Base-by-base conservation (phyloP, 2,797 vertebrate genomes). In the Bradypodion ventrale region DNA sequence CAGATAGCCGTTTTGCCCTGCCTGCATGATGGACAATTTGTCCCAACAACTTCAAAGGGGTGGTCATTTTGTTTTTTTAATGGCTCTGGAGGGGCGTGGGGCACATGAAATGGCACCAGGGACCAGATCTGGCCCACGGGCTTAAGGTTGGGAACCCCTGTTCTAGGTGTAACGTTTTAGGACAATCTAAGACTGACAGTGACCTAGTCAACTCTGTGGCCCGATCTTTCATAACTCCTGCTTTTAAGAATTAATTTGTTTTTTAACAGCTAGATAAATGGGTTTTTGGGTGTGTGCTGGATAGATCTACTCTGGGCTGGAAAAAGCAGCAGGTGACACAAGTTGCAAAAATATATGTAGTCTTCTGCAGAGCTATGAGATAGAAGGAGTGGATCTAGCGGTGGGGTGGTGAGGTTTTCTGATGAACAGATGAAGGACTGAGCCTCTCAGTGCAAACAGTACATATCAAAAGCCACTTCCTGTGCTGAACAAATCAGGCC, bases 111-210 rank as follows among this genome's bases (percentile, higher is more conserved):
- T n/a, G n/a, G n/a, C n/a, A n/a, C n/a, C n/a, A n/a, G n/a, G n/a
- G n/a, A n/a, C n/a, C n/a, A n/a, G n/a, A n/a, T n/a, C n/a, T n/a
- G n/a, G n/a, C n/a, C n/a, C n/a, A n/a, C n/a, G n/a, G n/a, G n/a
- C n/a, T n/a, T n/a, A n/a, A n/a, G n/a, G n/a, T n/a, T n/a, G n/a
- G n/a, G n/a, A n/a, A n/a, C n/a, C 52, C 52, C 19, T 56, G 16
- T 40, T 78, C 69, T 52, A 69, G n/a, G 73, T 87, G 80, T 56
- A 32, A n/a, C n/a, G 83, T 84, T 59, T 60, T 46, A 88, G 79
- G 78, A 78, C 87, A 92, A 90, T 89, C 80, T 73, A 85, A 88
- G 83, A 85, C 46, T 83, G 70, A 69, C 83, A 80, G 37, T 78
- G 83, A 75, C 74, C 46, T 32, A 76, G 69, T 60, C 82, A 85